Evolutionary conservation across 2,113 vertebrate species (phyloP), one percentile per base, ranked within the genome.

Genomic region (Mesitornis unicolor): DNA sequence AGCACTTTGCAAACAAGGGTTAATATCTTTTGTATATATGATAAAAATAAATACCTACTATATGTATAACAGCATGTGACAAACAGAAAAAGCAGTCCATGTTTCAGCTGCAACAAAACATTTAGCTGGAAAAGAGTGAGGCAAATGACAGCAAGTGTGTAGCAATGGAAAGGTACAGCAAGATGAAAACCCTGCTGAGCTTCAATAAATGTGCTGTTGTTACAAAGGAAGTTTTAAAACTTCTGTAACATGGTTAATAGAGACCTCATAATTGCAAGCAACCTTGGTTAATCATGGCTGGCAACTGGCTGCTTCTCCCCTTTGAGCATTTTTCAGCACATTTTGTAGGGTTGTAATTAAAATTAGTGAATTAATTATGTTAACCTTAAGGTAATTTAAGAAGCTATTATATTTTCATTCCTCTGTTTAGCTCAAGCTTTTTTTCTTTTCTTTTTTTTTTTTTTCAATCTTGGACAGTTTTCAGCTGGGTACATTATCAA

Each of bases 301-400:
- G 76, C 81, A 96, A 83, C 76, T 92, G 81, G 56, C 78, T 90
- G 85, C 17, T 89, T 53, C 67, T 84, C 63, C 83, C 60, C 67
- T 92, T 45, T 71, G 89, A 70, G 64, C 47, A n/a, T 76, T 95
- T 95, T 90, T 78, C 73, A 85, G 79, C 90, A 61, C 69, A 43
- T 84, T 91, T 88, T 81, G 51, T 89, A 94, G 40, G 56, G 36
- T 13, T 87, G 75, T 82, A 95, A 88, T 84, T 97, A 94, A 95
- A 96, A 96, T 82, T 85, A 95, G 87, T 71, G 80, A 92, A 96
- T 95, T 94, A 94, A 97, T 97, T 96, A 89, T 50, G 67, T 89
- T 90, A 95, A 94, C 93, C 88, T 95, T 78, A 57, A 4, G 16
- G 75, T 88, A 96, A 95, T 93, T 95, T 89, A 93, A 92, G 83